These are phyloP conservation scores for Oryzias melastigma DNA, from an alignment of 2,113 vertebrate genomes.

Conservation along the genomic window DNA sequence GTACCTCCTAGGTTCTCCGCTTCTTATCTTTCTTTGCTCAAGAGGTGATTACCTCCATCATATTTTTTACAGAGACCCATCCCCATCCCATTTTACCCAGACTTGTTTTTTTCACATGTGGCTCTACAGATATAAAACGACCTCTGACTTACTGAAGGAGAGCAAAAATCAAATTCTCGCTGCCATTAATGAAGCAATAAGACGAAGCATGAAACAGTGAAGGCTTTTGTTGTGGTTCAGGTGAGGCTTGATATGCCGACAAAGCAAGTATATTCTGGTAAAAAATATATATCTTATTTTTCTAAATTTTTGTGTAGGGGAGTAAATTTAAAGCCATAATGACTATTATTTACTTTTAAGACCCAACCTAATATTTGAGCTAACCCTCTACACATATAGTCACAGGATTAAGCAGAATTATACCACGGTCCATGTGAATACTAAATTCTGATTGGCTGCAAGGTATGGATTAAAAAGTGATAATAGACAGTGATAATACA, in stretches of 20 bases:
- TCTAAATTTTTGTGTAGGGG: too few relatives aligned
- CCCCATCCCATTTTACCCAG: slow-evolving; percentile 11
- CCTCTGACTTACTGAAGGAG: slow-evolving; percentile 23
- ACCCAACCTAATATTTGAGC: too few relatives aligned
- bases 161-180: slow-evolving; percentile 42
- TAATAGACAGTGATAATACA: too few relatives aligned
- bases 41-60: slow-evolving; percentile 45
- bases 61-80: slow-evolving; percentile 20
- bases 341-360: too few relatives aligned
- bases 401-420: too few relatives aligned
- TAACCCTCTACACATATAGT: too few relatives aligned
- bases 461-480: too few relatives aligned
- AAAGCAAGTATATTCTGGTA: slow-evolving; percentile 4
- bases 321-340: too few relatives aligned
- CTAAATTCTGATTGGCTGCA: too few relatives aligned
- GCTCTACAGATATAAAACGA: slow-evolving; percentile 28
- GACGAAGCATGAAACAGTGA: slow-evolving; percentile 18
- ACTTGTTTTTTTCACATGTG: slow-evolving; percentile 17
- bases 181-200: slow-evolving; percentile 32
- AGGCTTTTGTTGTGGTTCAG: slow-evolving; percentile 2
- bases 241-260: slow-evolving; percentile 2
- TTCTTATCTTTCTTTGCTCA: slow-evolving; percentile 48
- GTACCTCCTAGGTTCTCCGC: slow-evolving; percentile 21
- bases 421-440: too few relatives aligned
- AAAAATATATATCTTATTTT: too few relatives aligned